These are phyloP conservation scores for Micronycteris hirsuta DNA, from an alignment of 2,113 vertebrate genomes.

Conservation along the genomic window DNA sequence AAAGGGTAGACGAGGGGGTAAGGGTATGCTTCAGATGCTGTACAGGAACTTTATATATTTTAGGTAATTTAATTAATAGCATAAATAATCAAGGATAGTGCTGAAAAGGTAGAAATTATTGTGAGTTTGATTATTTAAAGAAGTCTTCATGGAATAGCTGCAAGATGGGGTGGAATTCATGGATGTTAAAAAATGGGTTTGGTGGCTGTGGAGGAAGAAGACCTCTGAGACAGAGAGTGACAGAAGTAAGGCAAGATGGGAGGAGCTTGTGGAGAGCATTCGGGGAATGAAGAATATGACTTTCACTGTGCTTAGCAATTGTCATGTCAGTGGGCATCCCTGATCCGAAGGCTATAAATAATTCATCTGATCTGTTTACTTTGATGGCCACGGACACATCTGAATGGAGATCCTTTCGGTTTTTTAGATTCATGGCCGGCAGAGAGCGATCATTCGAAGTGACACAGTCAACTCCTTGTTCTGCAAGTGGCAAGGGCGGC, in stretches of 20 bases:
- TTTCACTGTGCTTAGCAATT: background rate
- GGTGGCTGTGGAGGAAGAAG: background rate
- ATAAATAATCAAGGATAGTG: background rate
- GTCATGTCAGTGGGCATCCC: background rate
- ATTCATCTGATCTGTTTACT: conserved; percentile 63
- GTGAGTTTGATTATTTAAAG: background rate
- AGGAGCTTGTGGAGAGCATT: background rate
- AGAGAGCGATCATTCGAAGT: conserved; percentile 39
- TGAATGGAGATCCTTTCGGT: background rate
- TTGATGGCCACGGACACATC: conserved; percentile 42
- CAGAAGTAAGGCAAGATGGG: background rate
- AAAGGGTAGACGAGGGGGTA: background rate
- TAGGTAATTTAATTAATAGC: background rate
- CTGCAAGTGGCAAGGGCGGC: conserved; percentile 55
- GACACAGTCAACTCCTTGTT: conserved; percentile 35
- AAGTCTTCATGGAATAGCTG: background rate
- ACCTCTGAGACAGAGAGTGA: background rate
- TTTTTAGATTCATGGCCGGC: background rate
- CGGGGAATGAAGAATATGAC: background rate
- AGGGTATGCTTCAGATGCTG: background rate
- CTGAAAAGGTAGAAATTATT: background rate
- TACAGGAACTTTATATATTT: background rate
- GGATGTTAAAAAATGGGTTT: background rate
- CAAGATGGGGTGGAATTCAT: background rate
- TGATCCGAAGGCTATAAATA: conserved; percentile 23